phyloP scores from a whole-genome alignment of 2,797 vertebrate species.

The Anas acuta region DNA sequence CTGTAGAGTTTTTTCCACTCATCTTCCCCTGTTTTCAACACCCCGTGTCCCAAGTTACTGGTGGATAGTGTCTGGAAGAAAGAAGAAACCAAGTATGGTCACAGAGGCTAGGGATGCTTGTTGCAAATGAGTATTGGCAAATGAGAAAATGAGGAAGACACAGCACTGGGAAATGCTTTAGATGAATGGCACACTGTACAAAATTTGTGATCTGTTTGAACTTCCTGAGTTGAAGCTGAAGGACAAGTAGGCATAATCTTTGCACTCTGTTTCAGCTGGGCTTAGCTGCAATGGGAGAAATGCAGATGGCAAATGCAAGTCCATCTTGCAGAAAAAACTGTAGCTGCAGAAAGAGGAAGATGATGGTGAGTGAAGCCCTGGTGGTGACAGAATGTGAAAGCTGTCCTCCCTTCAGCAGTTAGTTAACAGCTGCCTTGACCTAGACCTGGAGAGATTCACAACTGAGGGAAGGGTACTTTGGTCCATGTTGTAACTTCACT shows the following conservation, averaged over 20 bases:
- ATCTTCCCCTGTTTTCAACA: neutral
- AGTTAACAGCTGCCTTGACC: neutral
- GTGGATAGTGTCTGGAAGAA: neutral
- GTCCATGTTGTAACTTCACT: neutral
- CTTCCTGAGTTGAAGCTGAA: neutral
- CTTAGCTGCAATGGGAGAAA: neutral
- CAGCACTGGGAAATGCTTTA: neutral
- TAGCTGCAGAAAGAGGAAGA: neutral
- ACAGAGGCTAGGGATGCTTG: neutral
- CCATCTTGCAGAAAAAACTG: neutral
- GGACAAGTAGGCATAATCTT: neutral
- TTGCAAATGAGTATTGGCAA: neutral
- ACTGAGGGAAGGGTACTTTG: neutral
- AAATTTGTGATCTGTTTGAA: neutral
- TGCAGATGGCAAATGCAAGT: neutral
- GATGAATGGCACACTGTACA: neutral
- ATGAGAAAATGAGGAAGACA: neutral
- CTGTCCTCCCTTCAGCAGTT: neutral
- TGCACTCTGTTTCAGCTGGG: neutral
- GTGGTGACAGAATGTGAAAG: neutral
- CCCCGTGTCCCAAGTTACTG: neutral
- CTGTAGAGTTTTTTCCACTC: neutral
- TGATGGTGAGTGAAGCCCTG: neutral
- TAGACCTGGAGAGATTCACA: neutral
- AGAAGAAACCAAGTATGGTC: neutral